Conservation (phyloP, 2,113 vertebrate genomes). For the Australoheros scitulus region DNA sequence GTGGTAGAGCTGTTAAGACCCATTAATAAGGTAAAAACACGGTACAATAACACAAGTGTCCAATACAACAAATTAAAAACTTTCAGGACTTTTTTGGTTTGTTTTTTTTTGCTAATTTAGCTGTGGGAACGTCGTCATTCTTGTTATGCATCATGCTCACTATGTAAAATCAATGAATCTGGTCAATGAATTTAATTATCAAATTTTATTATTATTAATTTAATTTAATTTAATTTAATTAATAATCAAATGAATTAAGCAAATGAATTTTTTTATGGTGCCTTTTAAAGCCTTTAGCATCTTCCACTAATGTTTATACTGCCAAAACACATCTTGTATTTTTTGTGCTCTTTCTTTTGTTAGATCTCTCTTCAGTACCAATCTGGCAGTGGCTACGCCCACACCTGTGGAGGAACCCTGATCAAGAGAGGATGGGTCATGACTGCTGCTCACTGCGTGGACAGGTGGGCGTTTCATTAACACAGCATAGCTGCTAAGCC, state of each 20-base stretch:
- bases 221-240: too few species aligned
- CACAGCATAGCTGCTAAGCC: neutral
- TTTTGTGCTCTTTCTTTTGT: neutral
- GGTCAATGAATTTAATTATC: too few species aligned
- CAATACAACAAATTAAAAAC: neutral
- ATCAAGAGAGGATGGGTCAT: constrained; percentile 85
- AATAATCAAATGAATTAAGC: too few species aligned
- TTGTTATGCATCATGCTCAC: too few species aligned
- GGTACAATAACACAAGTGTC: too few species aligned
- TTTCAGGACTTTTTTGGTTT: neutral
- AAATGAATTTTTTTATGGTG: too few species aligned
- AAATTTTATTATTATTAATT: too few species aligned
- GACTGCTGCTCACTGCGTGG: constrained; percentile 89
- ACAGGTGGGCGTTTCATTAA: constrained; percentile 69
- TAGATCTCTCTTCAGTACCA: constrained; percentile 81
- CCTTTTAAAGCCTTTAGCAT: neutral
- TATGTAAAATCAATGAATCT: too few species aligned
- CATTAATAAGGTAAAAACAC: neutral
- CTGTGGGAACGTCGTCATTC: neutral
- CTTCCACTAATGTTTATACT: neutral
- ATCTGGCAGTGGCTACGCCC: constrained; percentile 74
- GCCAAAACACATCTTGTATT: neutral
- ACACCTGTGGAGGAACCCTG: constrained; percentile 89
- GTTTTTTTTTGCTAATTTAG: neutral
- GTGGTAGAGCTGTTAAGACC: neutral